Evolutionary conservation across 2,113 vertebrate genomes (phyloP), one percentile per base, ranked within the genome.

Genomic region (Zingel zingel): DNA sequence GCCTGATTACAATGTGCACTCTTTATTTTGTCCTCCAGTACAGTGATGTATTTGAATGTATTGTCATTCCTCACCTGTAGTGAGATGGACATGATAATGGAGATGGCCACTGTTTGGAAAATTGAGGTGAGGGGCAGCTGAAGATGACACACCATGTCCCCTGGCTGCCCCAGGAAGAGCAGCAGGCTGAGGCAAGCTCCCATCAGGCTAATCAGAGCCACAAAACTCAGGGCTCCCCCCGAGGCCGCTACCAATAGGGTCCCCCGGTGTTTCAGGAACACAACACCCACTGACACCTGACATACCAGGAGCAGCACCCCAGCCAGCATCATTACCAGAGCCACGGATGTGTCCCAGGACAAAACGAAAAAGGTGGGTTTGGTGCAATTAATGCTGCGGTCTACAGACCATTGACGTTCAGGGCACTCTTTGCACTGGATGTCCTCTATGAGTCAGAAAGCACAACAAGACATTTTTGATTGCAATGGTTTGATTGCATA

Each of bases 91-190:
- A 95, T 50, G 6, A 98, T 85, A 18, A 95, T 91, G 13, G 97
- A 95, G 57, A 98, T 86, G 2, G 96, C 94, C 4, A 94, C 84
- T 0, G 94, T 96, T 88, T 97, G 95, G 2, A 96, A 94, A 47
- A 97, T 78, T 64, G 93, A 94, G 0, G 12, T 88, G 50, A 95
- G 33, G 0, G 95, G 93, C 80, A 96, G 91, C 92, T 97, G 96
- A 5, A 90, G 61, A 6, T 4, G 47, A 70, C 98, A 98, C 23
- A 90, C 62, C 9, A 36, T 0, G 0, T 90, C 8, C 0, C 77
- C 80, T 4, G 96, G 97, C 79, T 51, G 76, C 9, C 97, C 97
- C 0, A 97, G 83, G 39, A 95, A 94, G 50, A 98, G 92, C 14
- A 95, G 77, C 51, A 93, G 86, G 21, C 96, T 94, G 61, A 96